Evolutionary conservation across 2,888 invertebrate genomes (phyloP).

Genomic region (Nomada fabriciana): DNA sequence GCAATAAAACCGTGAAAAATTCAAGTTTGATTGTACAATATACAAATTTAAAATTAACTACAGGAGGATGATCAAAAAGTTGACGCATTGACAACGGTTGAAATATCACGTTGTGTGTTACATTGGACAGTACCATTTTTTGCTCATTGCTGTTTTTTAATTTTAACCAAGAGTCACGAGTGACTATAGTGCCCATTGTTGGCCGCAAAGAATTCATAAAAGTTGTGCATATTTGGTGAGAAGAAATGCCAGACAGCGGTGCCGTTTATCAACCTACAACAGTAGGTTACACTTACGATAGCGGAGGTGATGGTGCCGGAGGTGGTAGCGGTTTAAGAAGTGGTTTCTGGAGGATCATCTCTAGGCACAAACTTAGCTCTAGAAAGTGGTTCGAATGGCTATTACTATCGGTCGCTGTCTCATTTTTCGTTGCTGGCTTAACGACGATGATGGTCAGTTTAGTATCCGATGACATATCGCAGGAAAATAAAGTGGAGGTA

Average conservation of each 20-base stretch:
- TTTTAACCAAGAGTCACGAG: conserved; percentile 10
- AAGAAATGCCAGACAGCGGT: conserved; percentile 82
- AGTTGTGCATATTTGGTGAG: conserved; percentile 58
- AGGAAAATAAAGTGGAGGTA: conserved; percentile 53
- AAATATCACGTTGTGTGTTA: background rate
- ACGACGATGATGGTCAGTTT: conserved; percentile 79
- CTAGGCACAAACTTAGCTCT: conserved; percentile 81
- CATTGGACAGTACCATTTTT: conserved; percentile 10
- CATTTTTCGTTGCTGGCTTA: conserved; percentile 80
- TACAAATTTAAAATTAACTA: conserved; percentile 4
- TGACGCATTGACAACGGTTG: conserved; percentile 3
- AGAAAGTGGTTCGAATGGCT: conserved; percentile 83
- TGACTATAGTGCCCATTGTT: conserved; percentile 26
- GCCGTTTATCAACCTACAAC: conserved; percentile 84
- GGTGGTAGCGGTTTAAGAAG: conserved; percentile 75
- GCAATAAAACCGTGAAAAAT: conserved; percentile 19
- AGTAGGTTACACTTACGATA: conserved; percentile 82
- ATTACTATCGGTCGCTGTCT: conserved; percentile 78
- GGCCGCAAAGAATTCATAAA: conserved; percentile 17
- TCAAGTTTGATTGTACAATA: background rate
- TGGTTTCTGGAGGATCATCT: conserved; percentile 80
- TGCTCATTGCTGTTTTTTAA: background rate
- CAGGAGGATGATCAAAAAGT: background rate
- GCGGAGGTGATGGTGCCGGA: conserved; percentile 76
- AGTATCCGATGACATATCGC: conserved; percentile 68